phyloP scores from a whole-genome alignment of 2,888 invertebrate genomes.

The Diarsia dahlii region DNA sequence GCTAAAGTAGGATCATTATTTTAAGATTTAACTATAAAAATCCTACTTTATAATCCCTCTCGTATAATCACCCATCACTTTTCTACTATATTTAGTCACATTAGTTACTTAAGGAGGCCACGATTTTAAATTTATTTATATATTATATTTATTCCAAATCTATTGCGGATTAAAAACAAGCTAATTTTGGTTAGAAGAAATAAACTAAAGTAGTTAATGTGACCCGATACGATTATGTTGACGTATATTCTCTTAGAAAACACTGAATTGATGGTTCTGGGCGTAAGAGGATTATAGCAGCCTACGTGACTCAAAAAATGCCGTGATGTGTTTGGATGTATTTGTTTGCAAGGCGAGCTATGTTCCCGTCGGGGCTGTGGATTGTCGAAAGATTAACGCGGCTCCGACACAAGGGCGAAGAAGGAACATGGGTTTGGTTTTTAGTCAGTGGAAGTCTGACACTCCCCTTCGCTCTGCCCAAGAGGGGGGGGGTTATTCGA shows the following conservation, averaged over 20 bases:
- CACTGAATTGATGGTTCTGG: background rate
- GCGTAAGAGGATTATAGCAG: background rate
- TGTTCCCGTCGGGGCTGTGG: no score
- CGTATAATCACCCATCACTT: slow-evolving; percentile 12
- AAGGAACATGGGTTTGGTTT: no score
- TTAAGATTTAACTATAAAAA: background rate
- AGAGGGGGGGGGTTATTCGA: no score
- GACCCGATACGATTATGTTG: slow-evolving; percentile 1
- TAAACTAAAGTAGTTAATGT: slow-evolving; percentile 40
- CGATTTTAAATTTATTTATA: slow-evolving; percentile 43
- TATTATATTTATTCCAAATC: no score
- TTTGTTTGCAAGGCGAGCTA: no score
- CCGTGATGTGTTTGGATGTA: no score
- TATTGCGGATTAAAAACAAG: slow-evolving; percentile 38
- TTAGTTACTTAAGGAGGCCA: slow-evolving; percentile 50
- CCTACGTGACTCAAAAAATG: background rate
- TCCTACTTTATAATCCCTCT: background rate
- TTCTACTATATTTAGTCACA: slow-evolving; percentile 35
- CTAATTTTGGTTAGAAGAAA: slow-evolving; percentile 33
- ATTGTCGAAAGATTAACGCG: no score
- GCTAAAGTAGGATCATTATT: no score
- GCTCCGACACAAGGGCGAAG: no score
- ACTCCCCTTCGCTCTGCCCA: no score
- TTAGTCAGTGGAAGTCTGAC: no score
- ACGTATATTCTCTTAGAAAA: slow-evolving; percentile 12